Evolutionary conservation across 1,140 invertebrate species (phyloP).

Genomic region (Druon quercuslanigerum): DNA sequence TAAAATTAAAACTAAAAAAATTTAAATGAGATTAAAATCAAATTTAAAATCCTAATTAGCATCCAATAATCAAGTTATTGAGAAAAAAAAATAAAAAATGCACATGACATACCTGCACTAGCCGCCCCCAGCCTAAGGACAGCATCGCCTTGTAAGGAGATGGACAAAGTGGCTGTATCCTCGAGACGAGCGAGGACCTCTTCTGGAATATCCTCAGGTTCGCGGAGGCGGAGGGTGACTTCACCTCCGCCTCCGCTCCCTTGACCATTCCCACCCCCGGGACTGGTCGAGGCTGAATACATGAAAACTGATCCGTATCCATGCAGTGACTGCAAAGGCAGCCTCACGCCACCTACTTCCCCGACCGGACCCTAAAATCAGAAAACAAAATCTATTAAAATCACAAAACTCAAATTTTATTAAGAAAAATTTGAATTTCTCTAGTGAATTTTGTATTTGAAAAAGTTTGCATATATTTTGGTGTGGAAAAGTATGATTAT

Average conservation of each 20-base stretch:
- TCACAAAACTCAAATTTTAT: neutral
- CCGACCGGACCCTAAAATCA: conserved; percentile 74
- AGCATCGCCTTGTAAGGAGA: conserved; percentile 73
- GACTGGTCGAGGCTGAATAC: conserved; percentile 75
- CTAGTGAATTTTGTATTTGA: too few species aligned
- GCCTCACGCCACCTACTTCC: conserved; percentile 76
- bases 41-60: too few species aligned
- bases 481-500: too few species aligned
- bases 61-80: too few species aligned
- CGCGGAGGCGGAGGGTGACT: conserved; percentile 75
- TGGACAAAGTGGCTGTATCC: conserved; percentile 75
- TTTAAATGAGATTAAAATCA: too few species aligned
- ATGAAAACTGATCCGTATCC: conserved; percentile 77
- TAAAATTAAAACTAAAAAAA: too few species aligned
- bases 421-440: too few species aligned
- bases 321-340: conserved; percentile 76
- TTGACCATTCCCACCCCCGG: conserved; percentile 68
- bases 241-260: conserved; percentile 70
- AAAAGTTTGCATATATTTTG: too few species aligned
- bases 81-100: too few species aligned
- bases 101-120: conserved; percentile 64
- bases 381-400: conserved; percentile 33
- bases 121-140: conserved; percentile 72
- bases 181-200: conserved; percentile 75
- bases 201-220: conserved; percentile 75